Percentiles rank a stretch among this genome's conserved stretches.
Conservation (phyloP, 2,888 invertebrate genomes). For the Alsophila aescularia region DNA sequence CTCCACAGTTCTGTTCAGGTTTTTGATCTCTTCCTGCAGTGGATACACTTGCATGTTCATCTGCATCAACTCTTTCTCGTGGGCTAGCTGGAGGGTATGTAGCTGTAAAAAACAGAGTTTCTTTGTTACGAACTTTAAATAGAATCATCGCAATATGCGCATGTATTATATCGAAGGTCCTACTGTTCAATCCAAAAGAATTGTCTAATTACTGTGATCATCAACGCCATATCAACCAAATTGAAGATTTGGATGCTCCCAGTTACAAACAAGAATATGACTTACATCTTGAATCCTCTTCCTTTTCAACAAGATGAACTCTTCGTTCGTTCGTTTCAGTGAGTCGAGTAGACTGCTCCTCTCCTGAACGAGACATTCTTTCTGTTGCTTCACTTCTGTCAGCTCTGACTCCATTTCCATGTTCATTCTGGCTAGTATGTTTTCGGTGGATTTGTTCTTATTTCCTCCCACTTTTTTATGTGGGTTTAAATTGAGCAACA, state of each 20-base stretch:
- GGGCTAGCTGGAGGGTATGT: slow-evolving; percentile 89
- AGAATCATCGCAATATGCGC: slow-evolving; percentile 15
- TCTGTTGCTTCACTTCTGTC: slow-evolving; percentile 72
- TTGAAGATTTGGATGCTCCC: not conserved
- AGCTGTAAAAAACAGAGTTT: slow-evolving; percentile 75
- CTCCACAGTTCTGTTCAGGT: slow-evolving; percentile 84
- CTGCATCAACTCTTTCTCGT: slow-evolving; percentile 88
- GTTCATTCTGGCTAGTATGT: slow-evolving; percentile 66
- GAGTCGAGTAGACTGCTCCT: slow-evolving; percentile 86
- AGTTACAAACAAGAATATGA: slow-evolving; percentile 32
- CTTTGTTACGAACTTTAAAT: slow-evolving; percentile 17
- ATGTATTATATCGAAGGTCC: not conserved
- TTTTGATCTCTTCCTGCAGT: slow-evolving; percentile 84
- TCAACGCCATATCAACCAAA: not conserved
- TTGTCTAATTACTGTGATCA: not conserved
- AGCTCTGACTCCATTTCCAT: slow-evolving; percentile 75
- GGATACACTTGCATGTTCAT: slow-evolving; percentile 86
- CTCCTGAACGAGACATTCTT: slow-evolving; percentile 78
- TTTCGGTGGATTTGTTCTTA: slow-evolving; percentile 71
- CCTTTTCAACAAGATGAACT: slow-evolving; percentile 89
- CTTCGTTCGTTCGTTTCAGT: slow-evolving; percentile 88
- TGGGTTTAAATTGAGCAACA: slow-evolving; percentile 68
- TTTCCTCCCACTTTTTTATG: slow-evolving; percentile 64
- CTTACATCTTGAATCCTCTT: slow-evolving; percentile 92
- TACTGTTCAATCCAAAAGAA: not conserved